Evolutionary conservation across 2,888 invertebrate species (phyloP), one percentile per base, ranked within the genome.

Genomic region (Temnothorax ravouxi): DNA sequence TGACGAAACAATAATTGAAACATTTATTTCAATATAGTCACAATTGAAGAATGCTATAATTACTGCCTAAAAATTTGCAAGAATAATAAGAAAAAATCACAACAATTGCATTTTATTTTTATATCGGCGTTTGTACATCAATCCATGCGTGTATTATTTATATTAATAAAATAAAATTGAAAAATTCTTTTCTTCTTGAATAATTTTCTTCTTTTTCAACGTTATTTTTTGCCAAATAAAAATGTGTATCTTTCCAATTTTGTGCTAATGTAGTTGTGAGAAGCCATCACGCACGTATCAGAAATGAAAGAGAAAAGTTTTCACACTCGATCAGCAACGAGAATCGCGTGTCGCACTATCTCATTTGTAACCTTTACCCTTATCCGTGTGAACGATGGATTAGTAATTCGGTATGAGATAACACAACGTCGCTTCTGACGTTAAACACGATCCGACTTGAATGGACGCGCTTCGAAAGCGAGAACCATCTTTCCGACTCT

Each of bases 391-490:
- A 79, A 67, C 11, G 41, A n/a, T 41, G 44, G 29, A 41, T 15
- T 41, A 29, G 56, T 79, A 79, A 69, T 54, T 29, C 41, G 50
- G 67, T 15, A 44, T 18, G 41, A 67, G 29, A 44, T 56, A 79
- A 69, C 44, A 29, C 34, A 62, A 75, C 21, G n/a, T 76, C 18
- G 50, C 25, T 79, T 79, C 11, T 69, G 44, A 29, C 44, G 44
- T 77, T 77, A 44, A 69, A 69, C 29, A 79, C 21, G 44, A 79
- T 69, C 69, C 29, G 41, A 6, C 18, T 79, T 34, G 44, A 56
- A 69, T 69, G 15, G 29, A 77, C 15, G 9, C 38, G 69, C 56
- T 77, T 56, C 34, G 69, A 56, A 79, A 79, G 44, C 41, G 29
- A 77, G 13, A 8, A 54, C 25, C 29, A n/a, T 54, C 38, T 56